Percentiles rank a stretch among this genome's conserved stretches.
phyloP scores from a whole-genome alignment of 2,888 invertebrate species.

The Sipunculus nudus region DNA sequence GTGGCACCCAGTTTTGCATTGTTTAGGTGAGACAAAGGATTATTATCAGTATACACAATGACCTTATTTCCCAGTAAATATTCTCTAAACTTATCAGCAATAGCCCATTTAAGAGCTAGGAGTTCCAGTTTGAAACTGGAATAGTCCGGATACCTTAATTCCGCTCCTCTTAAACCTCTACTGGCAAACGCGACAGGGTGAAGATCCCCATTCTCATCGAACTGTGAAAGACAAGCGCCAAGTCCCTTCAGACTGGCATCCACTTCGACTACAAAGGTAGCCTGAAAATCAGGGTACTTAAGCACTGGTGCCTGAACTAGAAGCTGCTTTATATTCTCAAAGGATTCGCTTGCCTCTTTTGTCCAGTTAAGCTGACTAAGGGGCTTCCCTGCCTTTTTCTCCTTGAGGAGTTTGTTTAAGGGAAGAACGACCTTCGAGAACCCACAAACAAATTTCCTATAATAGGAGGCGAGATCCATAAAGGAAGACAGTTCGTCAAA shows the following conservation, averaged over 20 bases:
- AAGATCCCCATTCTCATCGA: neutral
- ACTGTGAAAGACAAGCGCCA: neutral
- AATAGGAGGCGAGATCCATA: neutral
- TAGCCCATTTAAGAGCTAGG: neutral
- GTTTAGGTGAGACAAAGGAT: neutral
- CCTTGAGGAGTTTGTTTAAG: too few relatives aligned
- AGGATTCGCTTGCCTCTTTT: neutral
- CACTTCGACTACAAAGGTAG: neutral
- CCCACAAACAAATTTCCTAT: neutral
- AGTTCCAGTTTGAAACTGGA: neutral
- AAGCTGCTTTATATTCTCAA: neutral
- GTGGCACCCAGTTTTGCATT: neutral
- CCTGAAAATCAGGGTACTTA: neutral
- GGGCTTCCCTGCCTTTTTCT: neutral
- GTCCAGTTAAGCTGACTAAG: neutral
- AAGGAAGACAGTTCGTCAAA: neutral
- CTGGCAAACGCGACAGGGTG: neutral
- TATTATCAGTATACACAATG: neutral
- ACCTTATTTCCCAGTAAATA: neutral
- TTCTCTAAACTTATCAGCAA: neutral
- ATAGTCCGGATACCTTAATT: neutral
- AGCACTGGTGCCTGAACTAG: neutral
- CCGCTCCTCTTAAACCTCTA: neutral
- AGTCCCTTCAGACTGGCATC: neutral
- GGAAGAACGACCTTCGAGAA: neutral